phyloP scores from a whole-genome alignment of 2,797 vertebrate genomes.

The Jordanella pulchra region DNA sequence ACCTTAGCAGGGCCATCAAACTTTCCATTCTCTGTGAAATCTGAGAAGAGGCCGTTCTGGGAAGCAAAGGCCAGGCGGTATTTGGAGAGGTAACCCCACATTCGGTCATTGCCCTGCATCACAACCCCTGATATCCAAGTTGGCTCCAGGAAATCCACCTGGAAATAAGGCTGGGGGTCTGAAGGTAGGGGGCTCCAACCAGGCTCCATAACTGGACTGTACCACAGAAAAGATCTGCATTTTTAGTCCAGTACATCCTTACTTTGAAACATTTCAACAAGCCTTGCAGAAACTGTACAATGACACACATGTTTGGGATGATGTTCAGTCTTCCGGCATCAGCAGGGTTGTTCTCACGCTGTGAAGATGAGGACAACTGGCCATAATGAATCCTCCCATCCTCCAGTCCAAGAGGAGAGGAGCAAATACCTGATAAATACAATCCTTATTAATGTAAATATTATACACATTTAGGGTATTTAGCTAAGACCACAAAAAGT shows the following conservation, averaged over 20 bases:
- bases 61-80: slow-evolving; percentile 81
- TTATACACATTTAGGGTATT: neutral
- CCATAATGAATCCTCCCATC: slow-evolving; percentile 81
- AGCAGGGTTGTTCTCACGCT: slow-evolving; percentile 81
- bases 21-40: slow-evolving; percentile 71
- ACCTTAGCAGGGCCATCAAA: slow-evolving; percentile 70
- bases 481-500: neutral
- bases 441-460: neutral
- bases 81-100: slow-evolving; percentile 78
- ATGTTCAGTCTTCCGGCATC: slow-evolving; percentile 85
- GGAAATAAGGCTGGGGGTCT: slow-evolving; percentile 81
- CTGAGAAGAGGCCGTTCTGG: slow-evolving; percentile 68
- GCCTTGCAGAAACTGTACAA: neutral
- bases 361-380: slow-evolving; percentile 83
- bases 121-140: slow-evolving; percentile 83
- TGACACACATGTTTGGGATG: slow-evolving; percentile 82
- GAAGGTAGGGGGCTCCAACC: slow-evolving; percentile 84
- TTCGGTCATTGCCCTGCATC: slow-evolving; percentile 80
- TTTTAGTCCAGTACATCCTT: neutral
- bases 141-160: slow-evolving; percentile 85
- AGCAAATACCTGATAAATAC: slow-evolving; percentile 73
- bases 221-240: neutral
- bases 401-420: slow-evolving; percentile 82
- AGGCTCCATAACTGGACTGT: slow-evolving; percentile 81
- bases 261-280: neutral